These are phyloP conservation scores for Potorous gilbertii DNA, from an alignment of 2,797 vertebrate genomes.

Conservation along the genomic window DNA sequence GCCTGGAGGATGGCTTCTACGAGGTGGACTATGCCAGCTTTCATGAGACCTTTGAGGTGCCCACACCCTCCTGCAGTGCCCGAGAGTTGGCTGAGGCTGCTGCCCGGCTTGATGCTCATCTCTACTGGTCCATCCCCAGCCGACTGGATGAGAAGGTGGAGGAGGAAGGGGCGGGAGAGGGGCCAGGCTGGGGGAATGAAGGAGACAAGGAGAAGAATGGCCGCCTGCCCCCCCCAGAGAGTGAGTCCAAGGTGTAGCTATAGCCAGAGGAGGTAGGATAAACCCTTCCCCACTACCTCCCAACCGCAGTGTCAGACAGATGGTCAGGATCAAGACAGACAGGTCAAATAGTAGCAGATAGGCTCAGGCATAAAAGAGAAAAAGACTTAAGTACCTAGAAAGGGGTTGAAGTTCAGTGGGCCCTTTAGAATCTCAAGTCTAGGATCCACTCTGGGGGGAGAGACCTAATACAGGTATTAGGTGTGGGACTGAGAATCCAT, in stretches of 20 bases:
- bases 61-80: slow-evolving; percentile 93
- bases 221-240: slow-evolving; percentile 72
- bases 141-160: slow-evolving; percentile 91
- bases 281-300: background rate
- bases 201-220: slow-evolving; percentile 78
- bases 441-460: background rate
- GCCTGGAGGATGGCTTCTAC: slow-evolving; percentile 94
- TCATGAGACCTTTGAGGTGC: slow-evolving; percentile 95
- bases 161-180: slow-evolving; percentile 82
- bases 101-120: slow-evolving; percentile 91
- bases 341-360: slow-evolving; percentile 16
- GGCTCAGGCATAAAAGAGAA: background rate
- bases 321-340: slow-evolving; percentile 31
- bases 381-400: background rate
- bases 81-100: slow-evolving; percentile 90
- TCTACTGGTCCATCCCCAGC: slow-evolving; percentile 96
- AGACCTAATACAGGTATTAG: slow-evolving; percentile 7
- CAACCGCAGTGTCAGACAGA: slow-evolving; percentile 46
- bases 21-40: slow-evolving; percentile 95
- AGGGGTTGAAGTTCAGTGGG: background rate
- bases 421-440: slow-evolving; percentile 23
- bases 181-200: slow-evolving; percentile 23
- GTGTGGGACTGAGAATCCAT: background rate
- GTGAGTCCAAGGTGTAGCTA: slow-evolving; percentile 77
- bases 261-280: background rate